A percentile compares a stretch with the other conserved stretches of the same genome.
Conservation (phyloP, 2,113 vertebrate genomes). For the Rhabdornis inornatus region DNA sequence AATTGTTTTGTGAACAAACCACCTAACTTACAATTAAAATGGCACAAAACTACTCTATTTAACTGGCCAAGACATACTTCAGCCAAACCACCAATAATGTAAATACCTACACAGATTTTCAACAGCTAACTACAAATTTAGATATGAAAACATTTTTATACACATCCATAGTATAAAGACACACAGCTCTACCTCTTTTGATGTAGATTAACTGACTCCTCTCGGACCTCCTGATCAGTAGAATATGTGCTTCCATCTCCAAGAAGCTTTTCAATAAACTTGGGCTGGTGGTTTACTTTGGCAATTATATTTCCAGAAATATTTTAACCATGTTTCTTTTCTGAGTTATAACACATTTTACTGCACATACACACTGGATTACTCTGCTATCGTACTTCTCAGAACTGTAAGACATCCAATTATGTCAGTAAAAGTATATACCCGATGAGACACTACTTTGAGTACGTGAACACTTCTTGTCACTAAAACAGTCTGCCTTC, state of each 20-base stretch:
- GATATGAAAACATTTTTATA: neutral
- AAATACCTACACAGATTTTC: neutral
- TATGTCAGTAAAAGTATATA: neutral
- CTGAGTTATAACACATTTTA: neutral
- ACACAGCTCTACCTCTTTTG: neutral
- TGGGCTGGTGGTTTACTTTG: neutral
- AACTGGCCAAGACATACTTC: constrained; percentile 23
- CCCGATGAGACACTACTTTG: neutral
- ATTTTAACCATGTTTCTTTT: neutral
- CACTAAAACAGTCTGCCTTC: neutral
- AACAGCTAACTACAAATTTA: neutral
- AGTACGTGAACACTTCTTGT: neutral
- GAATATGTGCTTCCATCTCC: neutral
- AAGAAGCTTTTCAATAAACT: neutral
- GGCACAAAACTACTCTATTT: neutral
- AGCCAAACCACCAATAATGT: constrained; percentile 18
- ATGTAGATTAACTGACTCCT: neutral
- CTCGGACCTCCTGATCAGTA: neutral
- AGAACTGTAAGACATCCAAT: neutral
- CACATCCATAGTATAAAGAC: neutral
- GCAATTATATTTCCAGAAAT: neutral
- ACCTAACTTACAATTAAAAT: constrained; percentile 19
- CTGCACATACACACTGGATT: neutral
- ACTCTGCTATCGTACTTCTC: neutral
- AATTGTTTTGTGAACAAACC: constrained; percentile 5